Base-by-base conservation (phyloP, 2,113 vertebrate species). In the Leucosticte australis region DNA sequence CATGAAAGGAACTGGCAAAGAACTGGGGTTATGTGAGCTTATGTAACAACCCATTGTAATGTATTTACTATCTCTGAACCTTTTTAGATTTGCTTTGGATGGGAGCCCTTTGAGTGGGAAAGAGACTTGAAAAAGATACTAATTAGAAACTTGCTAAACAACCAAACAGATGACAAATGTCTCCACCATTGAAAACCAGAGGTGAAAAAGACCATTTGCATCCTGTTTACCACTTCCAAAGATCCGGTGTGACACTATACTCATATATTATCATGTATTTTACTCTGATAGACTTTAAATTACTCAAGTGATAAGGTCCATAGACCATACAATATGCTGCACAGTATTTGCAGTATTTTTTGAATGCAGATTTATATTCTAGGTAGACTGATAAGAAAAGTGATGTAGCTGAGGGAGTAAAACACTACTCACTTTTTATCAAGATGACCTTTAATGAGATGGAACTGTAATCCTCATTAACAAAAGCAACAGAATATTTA, bases 231-330 rank as follows among this genome's bases (percentile, higher is more conserved):
- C 31, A 89, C 47, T 83, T 89, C 57, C 42, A 77, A 78, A 84
- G 73, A 87, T 65, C 2, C 5, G 14, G 65, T 53, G 24, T 85
- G 84, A 83, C 63, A 73, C 30, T 81, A 4, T 73, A 33, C 46
- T 83, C 83, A 87, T 95, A 74, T 86, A 89, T 94, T 92, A 77
- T 82, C 65, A 70, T 60, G 55, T 71, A 50, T 60, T 92, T 96
- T 62, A 50, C 55, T 62, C 44, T 89, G 41, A 90, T 68, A 59
- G 81, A 39, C 52, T 89, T 96, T 87, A 79, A 92, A 85, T 96
- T 92, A 70, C 52, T 52, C n/a, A 74, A 77, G 20, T 84, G 67
- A 94, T 90, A 85, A 96, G 84, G 63, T 52, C 76, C 89, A 10
- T 21, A 39, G 55, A 59, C 27, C 5, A 24, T 75, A 57, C 63